These are phyloP conservation scores for Lerista edwardsae DNA, from an alignment of 2,797 vertebrate genomes.

Conservation along the genomic window DNA sequence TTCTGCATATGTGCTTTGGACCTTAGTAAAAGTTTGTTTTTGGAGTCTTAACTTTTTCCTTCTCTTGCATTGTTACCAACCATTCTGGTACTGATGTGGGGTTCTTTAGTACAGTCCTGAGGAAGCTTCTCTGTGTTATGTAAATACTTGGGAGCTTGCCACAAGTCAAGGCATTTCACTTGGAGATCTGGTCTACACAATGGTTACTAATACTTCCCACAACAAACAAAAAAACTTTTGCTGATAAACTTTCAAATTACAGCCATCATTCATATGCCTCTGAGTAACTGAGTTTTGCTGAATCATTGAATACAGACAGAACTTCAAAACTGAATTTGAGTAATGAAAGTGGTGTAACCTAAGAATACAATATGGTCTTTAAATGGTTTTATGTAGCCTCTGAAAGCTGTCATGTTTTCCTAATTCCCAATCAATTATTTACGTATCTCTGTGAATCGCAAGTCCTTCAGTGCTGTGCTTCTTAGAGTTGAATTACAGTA, in stretches of 20 bases:
- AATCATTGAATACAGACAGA: background rate
- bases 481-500: conserved; percentile 17
- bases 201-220: background rate
- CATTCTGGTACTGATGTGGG: background rate
- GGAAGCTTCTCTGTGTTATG: background rate
- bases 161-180: background rate
- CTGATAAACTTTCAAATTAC: background rate
- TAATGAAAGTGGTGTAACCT: conserved; percentile 12
- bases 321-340: background rate
- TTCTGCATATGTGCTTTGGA: background rate
- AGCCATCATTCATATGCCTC: background rate
- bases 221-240: background rate
- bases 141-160: background rate
- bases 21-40: background rate
- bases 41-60: background rate
- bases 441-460: background rate
- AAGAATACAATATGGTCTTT: background rate
- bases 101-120: background rate
- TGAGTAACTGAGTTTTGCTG: background rate
- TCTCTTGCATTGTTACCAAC: background rate
- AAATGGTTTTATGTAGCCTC: conserved; percentile 9
- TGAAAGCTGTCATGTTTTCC: conserved; percentile 27
- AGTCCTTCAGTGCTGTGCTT: conserved; percentile 9
- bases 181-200: background rate
- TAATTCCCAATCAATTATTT: background rate